Conservation (phyloP, 1,140 invertebrate species). For the Drosophila tropicalis region DNA sequence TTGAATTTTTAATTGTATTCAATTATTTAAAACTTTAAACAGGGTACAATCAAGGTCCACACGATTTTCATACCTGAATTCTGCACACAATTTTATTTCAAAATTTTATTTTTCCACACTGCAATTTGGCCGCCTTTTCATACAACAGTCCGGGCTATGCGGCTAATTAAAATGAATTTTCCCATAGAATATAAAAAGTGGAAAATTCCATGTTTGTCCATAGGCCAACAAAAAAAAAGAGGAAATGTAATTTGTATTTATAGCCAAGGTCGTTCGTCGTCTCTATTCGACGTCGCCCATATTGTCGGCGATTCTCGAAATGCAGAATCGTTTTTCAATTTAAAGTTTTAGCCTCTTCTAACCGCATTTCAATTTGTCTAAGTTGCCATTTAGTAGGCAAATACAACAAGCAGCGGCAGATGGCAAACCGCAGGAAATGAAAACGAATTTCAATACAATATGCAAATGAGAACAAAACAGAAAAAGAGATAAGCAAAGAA, state of each 20-base stretch:
- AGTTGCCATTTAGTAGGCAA: slow-evolving; percentile 62
- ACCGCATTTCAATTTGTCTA: slow-evolving; percentile 73
- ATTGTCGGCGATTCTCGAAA: not conserved
- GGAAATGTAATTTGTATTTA: slow-evolving; percentile 21
- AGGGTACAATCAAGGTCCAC: not conserved
- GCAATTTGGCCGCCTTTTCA: slow-evolving; percentile 19
- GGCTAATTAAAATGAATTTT: slow-evolving; percentile 76
- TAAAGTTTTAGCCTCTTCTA: slow-evolving; percentile 35
- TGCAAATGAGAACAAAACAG: slow-evolving; percentile 65
- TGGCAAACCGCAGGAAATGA: slow-evolving; percentile 50
- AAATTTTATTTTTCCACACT: slow-evolving; percentile 32
- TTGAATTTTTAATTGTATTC: too few relatives aligned
- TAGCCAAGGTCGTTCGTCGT: slow-evolving; percentile 3
- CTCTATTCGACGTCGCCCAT: not conserved
- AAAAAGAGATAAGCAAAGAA: slow-evolving; percentile 22
- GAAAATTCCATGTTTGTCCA: not conserved
- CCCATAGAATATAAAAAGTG: slow-evolving; percentile 14
- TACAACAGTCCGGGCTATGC: not conserved
- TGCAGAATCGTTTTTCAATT: slow-evolving; percentile 20
- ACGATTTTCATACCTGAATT: slow-evolving; percentile 3
- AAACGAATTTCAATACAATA: slow-evolving; percentile 77
- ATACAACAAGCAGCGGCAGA: slow-evolving; percentile 31
- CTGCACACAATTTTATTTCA: slow-evolving; percentile 16
- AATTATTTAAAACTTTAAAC: too few relatives aligned
- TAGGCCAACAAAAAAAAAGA: not conserved